A percentile compares a stretch with the other conserved stretches of the same genome.
Evolutionary conservation across 2,888 invertebrate species (phyloP).

Genomic region (Asteroscopus sphinx): DNA sequence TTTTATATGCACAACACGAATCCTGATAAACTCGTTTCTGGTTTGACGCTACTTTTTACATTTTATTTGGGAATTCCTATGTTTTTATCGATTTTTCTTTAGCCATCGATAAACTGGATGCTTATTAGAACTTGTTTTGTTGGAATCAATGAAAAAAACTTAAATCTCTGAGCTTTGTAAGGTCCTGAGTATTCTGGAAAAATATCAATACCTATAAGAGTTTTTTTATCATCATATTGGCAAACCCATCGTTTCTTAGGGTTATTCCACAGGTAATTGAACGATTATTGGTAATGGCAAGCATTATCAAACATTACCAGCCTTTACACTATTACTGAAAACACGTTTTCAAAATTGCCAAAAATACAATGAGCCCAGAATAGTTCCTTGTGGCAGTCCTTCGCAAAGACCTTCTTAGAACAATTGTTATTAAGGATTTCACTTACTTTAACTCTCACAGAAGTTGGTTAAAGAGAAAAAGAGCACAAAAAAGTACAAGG

Average conservation of each 20-base stretch:
- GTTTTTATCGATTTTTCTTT: constrained; percentile 22
- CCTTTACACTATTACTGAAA: not conserved
- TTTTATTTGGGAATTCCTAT: constrained; percentile 31
- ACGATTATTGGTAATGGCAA: not conserved
- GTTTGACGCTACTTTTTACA: constrained; percentile 12
- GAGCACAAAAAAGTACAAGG: constrained; percentile 25
- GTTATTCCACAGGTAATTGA: not conserved
- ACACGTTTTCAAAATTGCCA: not conserved
- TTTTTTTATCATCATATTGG: not conserved
- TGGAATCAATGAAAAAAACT: too few relatives aligned
- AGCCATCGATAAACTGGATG: constrained; percentile 13
- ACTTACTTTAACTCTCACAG: not conserved
- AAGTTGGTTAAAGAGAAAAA: not conserved
- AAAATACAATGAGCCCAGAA: constrained; percentile 10
- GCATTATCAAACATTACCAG: not conserved
- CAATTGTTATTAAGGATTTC: not conserved
- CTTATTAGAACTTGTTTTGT: not conserved
- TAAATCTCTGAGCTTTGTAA: not conserved
- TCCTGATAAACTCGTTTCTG: constrained; percentile 40
- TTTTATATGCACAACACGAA: constrained; percentile 15
- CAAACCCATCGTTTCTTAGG: not conserved
- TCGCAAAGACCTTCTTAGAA: not conserved
- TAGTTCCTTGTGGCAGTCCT: constrained; percentile 22
- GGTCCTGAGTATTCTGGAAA: not conserved
- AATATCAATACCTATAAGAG: not conserved